Conservation (phyloP, 2,888 invertebrate genomes). For the Limenitis camilla region DNA sequence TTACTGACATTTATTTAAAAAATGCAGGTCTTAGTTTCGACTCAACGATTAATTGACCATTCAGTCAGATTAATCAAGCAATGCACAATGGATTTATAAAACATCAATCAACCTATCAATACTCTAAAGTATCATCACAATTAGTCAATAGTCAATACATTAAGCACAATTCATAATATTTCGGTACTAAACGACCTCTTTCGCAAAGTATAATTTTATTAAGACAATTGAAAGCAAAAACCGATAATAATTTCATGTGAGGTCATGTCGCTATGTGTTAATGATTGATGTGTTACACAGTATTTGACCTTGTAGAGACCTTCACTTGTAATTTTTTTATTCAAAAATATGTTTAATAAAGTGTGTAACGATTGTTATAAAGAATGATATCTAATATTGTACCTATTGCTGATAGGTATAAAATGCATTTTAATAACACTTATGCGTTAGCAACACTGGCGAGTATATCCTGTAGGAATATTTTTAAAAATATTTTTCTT, state of each 20-base stretch:
- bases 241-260: conserved; percentile 35
- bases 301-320: conserved; percentile 18
- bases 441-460: too few relatives aligned
- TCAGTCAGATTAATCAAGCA: too few relatives aligned
- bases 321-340: background rate
- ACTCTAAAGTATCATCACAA: background rate
- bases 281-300: conserved; percentile 27
- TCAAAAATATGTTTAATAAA: background rate
- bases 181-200: conserved; percentile 44
- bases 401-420: too few relatives aligned
- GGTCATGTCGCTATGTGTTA: conserved; percentile 40
- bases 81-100: background rate
- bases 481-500: too few relatives aligned
- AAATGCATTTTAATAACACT: too few relatives aligned
- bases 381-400: too few relatives aligned
- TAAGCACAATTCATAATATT: background rate
- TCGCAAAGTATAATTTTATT: conserved; percentile 40
- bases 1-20: too few relatives aligned
- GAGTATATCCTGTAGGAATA: too few relatives aligned
- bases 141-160: background rate
- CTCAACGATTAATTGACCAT: too few relatives aligned
- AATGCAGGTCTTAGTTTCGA: too few relatives aligned
- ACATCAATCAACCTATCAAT: conserved; percentile 1
- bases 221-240: conserved; percentile 66
- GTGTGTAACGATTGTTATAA: background rate